Conservation (phyloP, 2,888 invertebrate species). For the Halictus ligatus region DNA sequence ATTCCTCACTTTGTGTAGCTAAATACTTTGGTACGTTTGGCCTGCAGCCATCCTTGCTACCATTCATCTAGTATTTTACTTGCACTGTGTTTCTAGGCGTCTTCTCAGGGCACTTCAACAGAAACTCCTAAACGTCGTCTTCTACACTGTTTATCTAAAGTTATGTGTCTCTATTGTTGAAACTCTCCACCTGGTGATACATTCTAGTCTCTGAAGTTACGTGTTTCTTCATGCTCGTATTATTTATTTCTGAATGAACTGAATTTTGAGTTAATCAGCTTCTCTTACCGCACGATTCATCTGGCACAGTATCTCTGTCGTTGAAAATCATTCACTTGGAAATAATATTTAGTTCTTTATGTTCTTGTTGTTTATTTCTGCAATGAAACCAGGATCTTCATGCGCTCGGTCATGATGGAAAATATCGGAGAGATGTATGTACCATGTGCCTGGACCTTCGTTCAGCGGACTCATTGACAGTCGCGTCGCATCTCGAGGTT, state of each 20-base stretch:
- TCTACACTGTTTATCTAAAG: background rate
- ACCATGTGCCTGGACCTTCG: background rate
- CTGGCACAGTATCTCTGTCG: no score
- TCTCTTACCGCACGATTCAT: background rate
- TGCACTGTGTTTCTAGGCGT: background rate
- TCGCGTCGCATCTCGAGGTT: constrained; percentile 18
- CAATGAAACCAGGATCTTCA: background rate
- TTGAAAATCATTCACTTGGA: background rate
- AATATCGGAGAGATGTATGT: background rate
- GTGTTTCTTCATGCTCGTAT: background rate
- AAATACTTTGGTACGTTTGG: background rate
- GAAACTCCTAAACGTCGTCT: background rate
- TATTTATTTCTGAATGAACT: background rate
- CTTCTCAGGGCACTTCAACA: background rate
- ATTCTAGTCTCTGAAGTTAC: background rate
- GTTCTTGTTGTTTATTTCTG: background rate
- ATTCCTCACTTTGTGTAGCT: background rate
- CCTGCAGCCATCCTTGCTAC: background rate
- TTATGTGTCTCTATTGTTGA: background rate
- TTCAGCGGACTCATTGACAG: background rate
- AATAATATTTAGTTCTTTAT: background rate
- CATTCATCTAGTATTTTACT: background rate
- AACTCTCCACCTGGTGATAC: background rate
- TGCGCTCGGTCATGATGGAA: background rate
- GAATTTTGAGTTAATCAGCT: background rate